phyloP scores from a whole-genome alignment of 2,797 vertebrate species.

The Dendrocincla tyrannina region DNA sequence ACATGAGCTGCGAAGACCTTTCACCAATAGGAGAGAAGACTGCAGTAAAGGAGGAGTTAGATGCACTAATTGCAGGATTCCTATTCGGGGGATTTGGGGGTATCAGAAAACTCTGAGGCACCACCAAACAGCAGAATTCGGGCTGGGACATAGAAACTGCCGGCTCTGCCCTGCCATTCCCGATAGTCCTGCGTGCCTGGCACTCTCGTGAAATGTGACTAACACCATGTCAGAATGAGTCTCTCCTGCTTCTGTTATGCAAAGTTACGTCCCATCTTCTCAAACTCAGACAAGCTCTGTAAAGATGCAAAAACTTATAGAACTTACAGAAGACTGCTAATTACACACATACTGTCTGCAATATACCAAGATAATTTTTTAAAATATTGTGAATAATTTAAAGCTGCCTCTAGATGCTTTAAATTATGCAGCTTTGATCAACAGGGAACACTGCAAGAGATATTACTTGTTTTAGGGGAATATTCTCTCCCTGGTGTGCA shows the following conservation, averaged over 20 bases:
- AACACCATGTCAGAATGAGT: neutral
- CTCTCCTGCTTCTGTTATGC: neutral
- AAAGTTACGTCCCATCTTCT: neutral
- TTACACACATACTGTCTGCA: neutral
- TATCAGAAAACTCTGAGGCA: neutral
- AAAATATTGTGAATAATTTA: slow-evolving; percentile 57
- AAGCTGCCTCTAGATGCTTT: slow-evolving; percentile 63
- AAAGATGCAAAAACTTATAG: neutral
- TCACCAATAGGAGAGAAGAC: slow-evolving; percentile 75
- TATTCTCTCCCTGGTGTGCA: slow-evolving; percentile 20
- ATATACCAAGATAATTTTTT: neutral
- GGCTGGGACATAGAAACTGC: neutral
- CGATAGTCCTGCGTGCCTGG: neutral
- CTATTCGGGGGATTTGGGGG: slow-evolving; percentile 22
- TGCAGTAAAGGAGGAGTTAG: slow-evolving; percentile 74
- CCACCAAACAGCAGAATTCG: neutral
- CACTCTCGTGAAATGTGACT: neutral
- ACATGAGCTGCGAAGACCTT: slow-evolving; percentile 69
- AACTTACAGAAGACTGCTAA: neutral
- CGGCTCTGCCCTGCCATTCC: neutral
- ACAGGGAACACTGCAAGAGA: slow-evolving; percentile 15
- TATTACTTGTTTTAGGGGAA: slow-evolving; percentile 30
- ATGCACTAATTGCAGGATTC: slow-evolving; percentile 48
- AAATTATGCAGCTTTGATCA: slow-evolving; percentile 79
- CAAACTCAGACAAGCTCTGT: neutral